Conservation (phyloP, 2,888 invertebrate genomes). For the Drosophila nr. perissopoda region DNA sequence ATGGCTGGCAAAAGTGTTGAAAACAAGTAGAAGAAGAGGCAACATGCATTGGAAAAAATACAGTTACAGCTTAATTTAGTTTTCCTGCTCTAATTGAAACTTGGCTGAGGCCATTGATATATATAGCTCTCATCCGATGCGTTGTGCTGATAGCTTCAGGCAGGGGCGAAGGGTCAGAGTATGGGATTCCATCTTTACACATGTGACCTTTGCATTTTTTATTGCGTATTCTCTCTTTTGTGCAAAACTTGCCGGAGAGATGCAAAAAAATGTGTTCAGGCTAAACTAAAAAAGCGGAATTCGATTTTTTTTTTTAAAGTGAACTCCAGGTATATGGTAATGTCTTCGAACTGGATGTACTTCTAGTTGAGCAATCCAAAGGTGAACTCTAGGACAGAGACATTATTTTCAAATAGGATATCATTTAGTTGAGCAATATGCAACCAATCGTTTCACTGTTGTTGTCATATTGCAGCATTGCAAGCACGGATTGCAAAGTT, state of each 20-base stretch:
- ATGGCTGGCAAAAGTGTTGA: constrained; percentile 15
- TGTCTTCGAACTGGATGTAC: background rate
- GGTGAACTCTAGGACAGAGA: background rate
- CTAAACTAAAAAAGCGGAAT: background rate
- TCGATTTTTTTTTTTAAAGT: background rate
- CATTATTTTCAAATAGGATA: constrained; percentile 2
- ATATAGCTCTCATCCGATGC: constrained; percentile 13
- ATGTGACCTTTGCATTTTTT: constrained; percentile 37
- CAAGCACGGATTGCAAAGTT: constrained; percentile 39
- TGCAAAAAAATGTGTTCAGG: background rate
- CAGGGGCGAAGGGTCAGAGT: constrained; percentile 4
- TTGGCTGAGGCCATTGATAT: constrained; percentile 43
- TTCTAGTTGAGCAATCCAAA: background rate
- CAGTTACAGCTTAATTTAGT: constrained; percentile 71
- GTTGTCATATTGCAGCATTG: constrained; percentile 52
- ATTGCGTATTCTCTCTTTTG: background rate
- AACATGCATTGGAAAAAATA: background rate
- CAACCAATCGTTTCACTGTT: constrained; percentile 18
- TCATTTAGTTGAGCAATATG: background rate
- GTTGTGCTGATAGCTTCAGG: background rate
- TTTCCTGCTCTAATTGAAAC: constrained; percentile 73
- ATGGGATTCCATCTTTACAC: constrained; percentile 59
- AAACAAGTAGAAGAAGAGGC: background rate
- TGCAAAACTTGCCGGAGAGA: background rate
- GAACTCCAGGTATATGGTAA: background rate